These are phyloP conservation scores for Polia nebulosa DNA, from an alignment of 2,888 invertebrate genomes.

Conservation along the genomic window DNA sequence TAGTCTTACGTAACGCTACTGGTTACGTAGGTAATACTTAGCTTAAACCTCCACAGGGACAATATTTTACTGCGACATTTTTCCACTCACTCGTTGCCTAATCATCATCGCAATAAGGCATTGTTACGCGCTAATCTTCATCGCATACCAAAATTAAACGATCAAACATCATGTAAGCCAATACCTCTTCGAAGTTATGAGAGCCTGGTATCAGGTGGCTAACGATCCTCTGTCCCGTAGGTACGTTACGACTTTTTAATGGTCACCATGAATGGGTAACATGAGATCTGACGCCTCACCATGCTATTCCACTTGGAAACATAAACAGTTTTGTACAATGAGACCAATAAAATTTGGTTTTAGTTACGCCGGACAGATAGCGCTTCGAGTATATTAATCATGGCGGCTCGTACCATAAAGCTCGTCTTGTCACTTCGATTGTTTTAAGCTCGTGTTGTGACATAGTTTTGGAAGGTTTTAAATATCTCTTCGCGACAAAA, in stretches of 20 bases:
- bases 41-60: constrained; percentile 2
- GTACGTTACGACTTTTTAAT: constrained; percentile 89
- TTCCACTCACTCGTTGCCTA: constrained; percentile 56
- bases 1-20: not conserved
- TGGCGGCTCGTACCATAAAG: constrained; percentile 63
- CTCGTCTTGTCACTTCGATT: constrained; percentile 49
- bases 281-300: constrained; percentile 81
- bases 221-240: constrained; percentile 90
- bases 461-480: constrained; percentile 34
- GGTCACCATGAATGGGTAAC: constrained; percentile 89
- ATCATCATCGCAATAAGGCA: constrained; percentile 65
- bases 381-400: constrained; percentile 67
- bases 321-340: constrained; percentile 85
- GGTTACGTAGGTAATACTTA: not conserved
- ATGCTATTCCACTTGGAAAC: constrained; percentile 76
- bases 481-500: constrained; percentile 7
- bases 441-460: constrained; percentile 51
- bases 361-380: constrained; percentile 75
- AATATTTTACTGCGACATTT: constrained; percentile 42
- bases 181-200: constrained; percentile 78
- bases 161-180: constrained; percentile 69
- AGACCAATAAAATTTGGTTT: constrained; percentile 85
- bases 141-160: constrained; percentile 79
- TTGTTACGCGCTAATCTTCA: constrained; percentile 67
- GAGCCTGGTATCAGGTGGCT: constrained; percentile 87